Evolutionary conservation across 2,113 vertebrate genomes (phyloP).

Genomic region (Ceyx melanurus): DNA sequence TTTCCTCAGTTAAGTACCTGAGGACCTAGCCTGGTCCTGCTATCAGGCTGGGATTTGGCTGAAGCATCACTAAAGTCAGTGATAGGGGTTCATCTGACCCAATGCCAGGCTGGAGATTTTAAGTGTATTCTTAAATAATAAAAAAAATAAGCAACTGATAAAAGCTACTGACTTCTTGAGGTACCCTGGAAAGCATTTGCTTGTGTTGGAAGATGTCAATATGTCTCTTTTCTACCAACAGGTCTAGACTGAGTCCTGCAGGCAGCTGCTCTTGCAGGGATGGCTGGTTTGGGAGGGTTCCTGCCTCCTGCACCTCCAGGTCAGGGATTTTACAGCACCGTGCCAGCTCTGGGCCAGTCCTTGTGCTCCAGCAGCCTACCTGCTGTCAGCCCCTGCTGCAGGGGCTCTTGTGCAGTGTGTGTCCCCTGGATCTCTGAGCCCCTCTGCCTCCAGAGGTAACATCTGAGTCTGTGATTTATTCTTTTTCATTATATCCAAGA

Average conservation of each 20-base stretch:
- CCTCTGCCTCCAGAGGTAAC: slow-evolving; percentile 51
- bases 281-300: background rate
- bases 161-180: background rate
- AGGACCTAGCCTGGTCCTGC: background rate
- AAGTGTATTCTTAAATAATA: background rate
- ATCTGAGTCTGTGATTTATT: background rate
- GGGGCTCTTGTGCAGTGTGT: background rate
- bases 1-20: background rate
- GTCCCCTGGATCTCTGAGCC: background rate
- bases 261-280: slow-evolving; percentile 14
- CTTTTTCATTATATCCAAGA: background rate
- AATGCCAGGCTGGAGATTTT: background rate
- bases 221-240: background rate
- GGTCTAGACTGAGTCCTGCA: background rate
- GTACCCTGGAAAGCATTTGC: background rate
- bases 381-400: background rate
- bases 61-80: background rate
- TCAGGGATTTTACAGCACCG: slow-evolving; percentile 59
- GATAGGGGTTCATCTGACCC: background rate
- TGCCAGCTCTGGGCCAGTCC: background rate
- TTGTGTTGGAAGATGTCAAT: background rate
- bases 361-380: background rate
- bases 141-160: background rate
- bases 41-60: background rate
- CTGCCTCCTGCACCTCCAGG: background rate